Evolutionary conservation across 2,797 vertebrate species (phyloP).

Genomic region (Pempheris klunzingeri): DNA sequence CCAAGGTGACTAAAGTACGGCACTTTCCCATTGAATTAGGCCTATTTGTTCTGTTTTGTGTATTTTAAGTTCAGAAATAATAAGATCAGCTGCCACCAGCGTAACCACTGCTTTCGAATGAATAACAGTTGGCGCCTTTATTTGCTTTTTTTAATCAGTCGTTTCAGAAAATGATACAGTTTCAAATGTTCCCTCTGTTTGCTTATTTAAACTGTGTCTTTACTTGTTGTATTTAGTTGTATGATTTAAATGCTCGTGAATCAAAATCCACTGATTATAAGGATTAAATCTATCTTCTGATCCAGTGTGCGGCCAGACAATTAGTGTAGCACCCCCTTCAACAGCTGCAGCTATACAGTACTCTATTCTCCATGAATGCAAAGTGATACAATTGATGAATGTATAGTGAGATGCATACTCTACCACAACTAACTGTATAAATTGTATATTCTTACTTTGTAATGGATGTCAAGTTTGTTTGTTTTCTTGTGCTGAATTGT

Average conservation of each 20-base stretch:
- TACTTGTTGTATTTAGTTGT: conserved; percentile 39
- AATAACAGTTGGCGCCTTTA: conserved; percentile 2
- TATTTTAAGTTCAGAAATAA: conserved; percentile 8
- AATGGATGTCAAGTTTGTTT: not conserved
- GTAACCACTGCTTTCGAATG: not conserved
- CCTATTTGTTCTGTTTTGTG: conserved; percentile 15
- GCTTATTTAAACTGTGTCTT: conserved; percentile 37
- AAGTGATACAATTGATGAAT: conserved; percentile 41
- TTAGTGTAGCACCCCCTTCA: conserved; percentile 43
- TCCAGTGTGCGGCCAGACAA: conserved; percentile 41
- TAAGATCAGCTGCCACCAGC: conserved; percentile 1
- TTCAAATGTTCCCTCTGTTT: conserved; percentile 42
- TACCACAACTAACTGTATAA: conserved; percentile 6
- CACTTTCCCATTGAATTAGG: not conserved
- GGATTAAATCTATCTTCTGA: conserved; percentile 58
- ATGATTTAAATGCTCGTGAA: conserved; percentile 55
- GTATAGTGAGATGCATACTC: conserved; percentile 25
- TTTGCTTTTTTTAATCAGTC: conserved; percentile 31
- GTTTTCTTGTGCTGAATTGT: not conserved
- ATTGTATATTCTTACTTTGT: not conserved
- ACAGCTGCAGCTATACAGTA: conserved; percentile 64
- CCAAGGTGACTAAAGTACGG: conserved; percentile 30
- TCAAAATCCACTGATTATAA: conserved; percentile 65
- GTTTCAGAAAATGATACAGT: conserved; percentile 25
- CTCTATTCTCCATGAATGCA: conserved; percentile 49